Evolutionary conservation across 2,113 vertebrate species (phyloP).

Genomic region (Scophthalmus maximus): DNA sequence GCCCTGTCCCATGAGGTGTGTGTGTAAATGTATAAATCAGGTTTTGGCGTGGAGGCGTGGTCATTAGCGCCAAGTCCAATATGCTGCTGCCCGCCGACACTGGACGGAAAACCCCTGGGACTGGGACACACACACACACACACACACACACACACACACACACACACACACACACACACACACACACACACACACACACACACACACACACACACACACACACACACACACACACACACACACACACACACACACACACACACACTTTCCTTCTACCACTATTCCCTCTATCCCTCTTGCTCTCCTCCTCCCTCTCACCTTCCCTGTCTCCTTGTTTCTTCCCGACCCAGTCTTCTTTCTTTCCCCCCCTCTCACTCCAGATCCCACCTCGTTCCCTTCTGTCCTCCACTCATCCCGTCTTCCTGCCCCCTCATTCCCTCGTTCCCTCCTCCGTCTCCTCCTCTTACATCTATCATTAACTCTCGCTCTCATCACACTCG

Average conservation of each 20-base stretch:
- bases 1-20: slow-evolving; percentile 43
- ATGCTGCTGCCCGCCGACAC: slow-evolving; percentile 88
- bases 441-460: background rate
- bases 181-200: background rate
- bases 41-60: slow-evolving; percentile 81
- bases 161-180: background rate
- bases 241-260: background rate
- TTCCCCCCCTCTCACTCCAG: background rate
- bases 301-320: slow-evolving; percentile 6
- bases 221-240: slow-evolving; percentile 3
- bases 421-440: background rate
- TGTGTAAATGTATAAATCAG: slow-evolving; percentile 81
- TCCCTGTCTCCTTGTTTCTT: background rate
- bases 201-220: too few relatives aligned
- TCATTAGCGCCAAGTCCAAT: slow-evolving; percentile 94
- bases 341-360: background rate
- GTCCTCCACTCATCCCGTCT: background rate
- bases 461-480: slow-evolving; percentile 41
- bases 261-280: background rate
- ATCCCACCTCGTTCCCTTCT: background rate
- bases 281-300: slow-evolving; percentile 62
- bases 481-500: slow-evolving; percentile 3
- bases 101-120: slow-evolving; percentile 71
- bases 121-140: slow-evolving; percentile 38
- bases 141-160: slow-evolving; percentile 10